phyloP scores from a whole-genome alignment of 2,888 invertebrate species.

The Sacculina carcini region DNA sequence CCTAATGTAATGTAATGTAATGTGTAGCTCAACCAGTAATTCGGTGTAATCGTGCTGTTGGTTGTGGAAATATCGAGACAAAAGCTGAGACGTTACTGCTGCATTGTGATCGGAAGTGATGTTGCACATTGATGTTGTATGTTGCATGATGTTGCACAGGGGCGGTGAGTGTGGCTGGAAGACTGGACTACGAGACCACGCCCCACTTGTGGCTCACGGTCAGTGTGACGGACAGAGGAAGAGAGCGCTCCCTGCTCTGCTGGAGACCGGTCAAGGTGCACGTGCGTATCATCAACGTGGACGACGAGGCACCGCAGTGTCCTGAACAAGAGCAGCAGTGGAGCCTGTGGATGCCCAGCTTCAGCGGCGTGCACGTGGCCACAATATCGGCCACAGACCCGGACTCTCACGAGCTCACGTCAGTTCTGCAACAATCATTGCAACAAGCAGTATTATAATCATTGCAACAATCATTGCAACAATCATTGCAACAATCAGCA shows the following conservation, averaged over 20 bases:
- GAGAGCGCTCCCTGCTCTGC: constrained; percentile 48
- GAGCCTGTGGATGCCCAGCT: constrained; percentile 53
- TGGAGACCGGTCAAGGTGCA: constrained; percentile 46
- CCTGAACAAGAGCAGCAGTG: constrained; percentile 39
- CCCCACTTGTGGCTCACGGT: constrained; percentile 50
- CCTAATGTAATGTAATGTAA: too few species aligned
- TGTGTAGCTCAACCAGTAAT: too few species aligned
- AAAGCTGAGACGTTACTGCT: too few species aligned
- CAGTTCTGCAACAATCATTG: too few species aligned
- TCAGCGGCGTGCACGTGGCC: constrained; percentile 17
- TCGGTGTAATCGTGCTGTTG: too few species aligned
- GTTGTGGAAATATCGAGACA: too few species aligned
- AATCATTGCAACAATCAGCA: too few species aligned
- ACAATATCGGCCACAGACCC: neutral
- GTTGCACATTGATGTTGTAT: too few species aligned
- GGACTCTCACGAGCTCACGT: neutral
- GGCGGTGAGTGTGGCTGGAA: constrained; percentile 45
- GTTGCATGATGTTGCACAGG: constrained; percentile 24
- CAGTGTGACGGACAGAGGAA: constrained; percentile 54
- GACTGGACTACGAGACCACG: constrained; percentile 51
- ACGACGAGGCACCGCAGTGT: constrained; percentile 72
- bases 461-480: neutral
- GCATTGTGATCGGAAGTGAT: too few species aligned
- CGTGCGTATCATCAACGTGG: constrained; percentile 19
- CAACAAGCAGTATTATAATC: neutral